Evolutionary conservation across 2,797 vertebrate species (phyloP).

Genomic region (Hemitrygon akajei): DNA sequence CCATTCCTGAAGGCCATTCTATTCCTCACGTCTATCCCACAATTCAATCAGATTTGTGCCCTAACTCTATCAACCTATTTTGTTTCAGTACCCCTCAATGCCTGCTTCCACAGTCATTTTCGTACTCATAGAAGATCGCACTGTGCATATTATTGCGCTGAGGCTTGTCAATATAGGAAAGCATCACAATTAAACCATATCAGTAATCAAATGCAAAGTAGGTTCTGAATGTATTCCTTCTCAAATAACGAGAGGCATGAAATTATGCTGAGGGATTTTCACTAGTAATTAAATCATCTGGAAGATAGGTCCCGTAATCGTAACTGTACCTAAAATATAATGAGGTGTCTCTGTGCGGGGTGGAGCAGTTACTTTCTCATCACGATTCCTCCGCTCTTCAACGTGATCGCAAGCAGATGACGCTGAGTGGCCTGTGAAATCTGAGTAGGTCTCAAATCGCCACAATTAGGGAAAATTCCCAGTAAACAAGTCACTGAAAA

Average conservation of each 20-base stretch:
- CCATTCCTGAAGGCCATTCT: neutral
- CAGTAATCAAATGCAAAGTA: neutral
- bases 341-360: neutral
- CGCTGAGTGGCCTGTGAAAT: neutral
- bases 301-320: neutral
- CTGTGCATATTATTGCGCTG: too few species aligned
- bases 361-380: neutral
- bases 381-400: neutral
- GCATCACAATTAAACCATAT: neutral
- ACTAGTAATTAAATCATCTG: neutral
- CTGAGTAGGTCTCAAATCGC: neutral
- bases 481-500: neutral
- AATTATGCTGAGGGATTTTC: slow-evolving; percentile 19
- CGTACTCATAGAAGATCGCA: too few species aligned
- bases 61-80: neutral
- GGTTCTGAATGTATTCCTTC: neutral
- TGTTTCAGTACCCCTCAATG: neutral
- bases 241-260: neutral
- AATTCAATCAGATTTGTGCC: neutral
- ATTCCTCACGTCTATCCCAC: neutral
- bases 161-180: neutral
- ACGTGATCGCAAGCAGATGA: too few species aligned
- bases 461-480: neutral
- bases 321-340: neutral
- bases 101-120: neutral